Percentiles rank a stretch among this genome's conserved stretches.
Evolutionary conservation across 92 coral and sea anemone genomes (phyloP).

Genomic region (Porites cylindrica): DNA sequence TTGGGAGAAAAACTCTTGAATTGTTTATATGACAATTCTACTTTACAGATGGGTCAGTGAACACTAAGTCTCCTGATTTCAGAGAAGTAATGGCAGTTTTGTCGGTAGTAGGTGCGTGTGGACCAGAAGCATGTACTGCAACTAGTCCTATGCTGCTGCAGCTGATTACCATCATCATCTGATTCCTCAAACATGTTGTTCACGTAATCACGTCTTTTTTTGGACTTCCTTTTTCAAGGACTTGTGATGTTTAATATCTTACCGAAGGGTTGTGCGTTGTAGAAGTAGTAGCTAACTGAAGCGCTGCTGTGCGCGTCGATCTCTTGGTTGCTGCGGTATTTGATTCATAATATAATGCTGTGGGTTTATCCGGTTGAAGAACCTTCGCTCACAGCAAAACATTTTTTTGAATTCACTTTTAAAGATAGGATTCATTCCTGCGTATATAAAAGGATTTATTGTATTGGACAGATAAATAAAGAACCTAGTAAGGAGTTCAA

Average conservation of each 20-base stretch:
- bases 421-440: conserved; percentile 29
- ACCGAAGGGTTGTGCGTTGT: too few relatives aligned
- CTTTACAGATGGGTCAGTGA: not conserved
- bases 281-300: too few relatives aligned
- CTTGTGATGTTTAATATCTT: too few relatives aligned
- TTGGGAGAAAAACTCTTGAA: conserved; percentile 16
- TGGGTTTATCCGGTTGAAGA: too few relatives aligned
- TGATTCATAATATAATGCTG: not conserved
- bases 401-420: conserved; percentile 6
- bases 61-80: conserved; percentile 1
- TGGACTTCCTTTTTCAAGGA: not conserved
- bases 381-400: not conserved
- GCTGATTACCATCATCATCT: too few relatives aligned
- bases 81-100: conserved; percentile 4
- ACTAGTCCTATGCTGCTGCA: too few relatives aligned
- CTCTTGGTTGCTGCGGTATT: not conserved
- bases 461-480: not conserved
- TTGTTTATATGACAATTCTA: not conserved
- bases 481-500: conserved; percentile 10
- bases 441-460: too few relatives aligned
- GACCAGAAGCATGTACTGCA: not conserved
- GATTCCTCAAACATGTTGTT: not conserved
- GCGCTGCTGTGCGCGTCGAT: too few relatives aligned
- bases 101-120: not conserved
- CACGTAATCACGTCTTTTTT: not conserved